These are phyloP conservation scores for Litoditis marina DNA, from an alignment of 2,888 invertebrate genomes.

Conservation along the genomic window DNA sequence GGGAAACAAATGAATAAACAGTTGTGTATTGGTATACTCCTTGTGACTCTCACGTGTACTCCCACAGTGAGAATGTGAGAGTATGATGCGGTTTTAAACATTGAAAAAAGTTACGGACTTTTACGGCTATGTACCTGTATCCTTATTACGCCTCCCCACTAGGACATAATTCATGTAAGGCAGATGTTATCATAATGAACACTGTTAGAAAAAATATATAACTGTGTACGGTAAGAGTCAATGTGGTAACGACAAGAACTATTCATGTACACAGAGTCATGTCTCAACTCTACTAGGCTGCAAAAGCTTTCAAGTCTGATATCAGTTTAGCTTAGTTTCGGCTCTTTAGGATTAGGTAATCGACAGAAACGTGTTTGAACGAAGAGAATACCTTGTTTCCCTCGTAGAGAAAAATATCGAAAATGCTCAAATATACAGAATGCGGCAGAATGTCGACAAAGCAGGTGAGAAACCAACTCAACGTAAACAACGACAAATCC, in stretches of 20 bases:
- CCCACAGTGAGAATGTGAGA: not conserved
- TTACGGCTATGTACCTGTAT: no score
- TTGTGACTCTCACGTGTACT: not conserved
- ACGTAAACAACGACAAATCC: constrained; percentile 64
- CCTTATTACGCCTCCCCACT: no score
- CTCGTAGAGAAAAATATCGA: constrained; percentile 68
- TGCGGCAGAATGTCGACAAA: constrained; percentile 68
- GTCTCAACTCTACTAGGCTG: no score
- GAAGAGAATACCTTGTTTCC: constrained; percentile 66
- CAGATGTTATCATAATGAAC: no score
- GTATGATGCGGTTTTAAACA: no score
- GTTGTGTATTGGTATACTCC: no score
- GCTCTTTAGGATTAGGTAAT: no score
- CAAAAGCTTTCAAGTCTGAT: not conserved
- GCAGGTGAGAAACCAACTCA: constrained; percentile 68
- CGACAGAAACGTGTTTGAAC: not conserved
- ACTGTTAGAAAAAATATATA: not conserved
- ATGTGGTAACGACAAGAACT: no score
- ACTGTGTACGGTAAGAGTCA: not conserved
- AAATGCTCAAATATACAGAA: constrained; percentile 66
- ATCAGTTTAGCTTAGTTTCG: constrained; percentile 11
- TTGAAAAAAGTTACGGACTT: no score
- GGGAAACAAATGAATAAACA: no score
- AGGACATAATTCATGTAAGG: no score
- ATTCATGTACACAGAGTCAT: no score